Evolutionary conservation across 2,888 invertebrate species (phyloP), one percentile per base, ranked within the genome.

Genomic region (Pristionchus japonicus): DNA sequence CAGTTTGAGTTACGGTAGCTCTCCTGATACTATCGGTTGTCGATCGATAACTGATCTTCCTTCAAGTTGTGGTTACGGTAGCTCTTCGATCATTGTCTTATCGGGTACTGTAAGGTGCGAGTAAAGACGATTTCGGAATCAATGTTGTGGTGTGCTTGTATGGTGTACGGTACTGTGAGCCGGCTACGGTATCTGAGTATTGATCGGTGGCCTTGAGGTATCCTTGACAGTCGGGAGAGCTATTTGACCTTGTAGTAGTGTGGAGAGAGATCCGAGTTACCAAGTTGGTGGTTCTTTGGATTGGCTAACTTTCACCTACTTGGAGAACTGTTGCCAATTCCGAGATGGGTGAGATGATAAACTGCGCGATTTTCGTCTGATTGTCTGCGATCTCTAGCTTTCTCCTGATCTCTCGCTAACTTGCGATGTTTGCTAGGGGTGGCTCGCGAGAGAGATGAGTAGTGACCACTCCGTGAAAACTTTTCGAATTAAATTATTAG

Each of bases 131-230:
- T 57, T 64, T 64, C 34, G 43, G 27, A 43, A 47, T 85, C 34
- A 27, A 70, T 67, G 70, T 86, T 27, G 67, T 86, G 31, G 15
- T 67, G 74, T 74, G n/a, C 40, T 67, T 23, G 70, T 86, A 52
- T 86, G 70, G 61, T 70, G 67, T 43, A 70, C 61, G 70, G 43
- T 43, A 20, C 40, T 49, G 34, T 23, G 20, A 40, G 15, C 37
- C 31, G 67, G 23, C 47, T 86, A 52, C n/a, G 49, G 74, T 86
- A 86, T 86, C 52, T 86, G 57, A 40, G 86, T 34, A 31, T 47
- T 31, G 67, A 67, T 74, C 43, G 43, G 47, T 77, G 47, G 3
- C 77, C 77, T 77, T 77, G 77, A 27, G 34, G 64, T 23, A 31
- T 52, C 40, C 64, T 61, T 40, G 37, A 23, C 23, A 57, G 52